Conservation (phyloP, 2,888 invertebrate genomes). For the Strigamia transsilvanica region DNA sequence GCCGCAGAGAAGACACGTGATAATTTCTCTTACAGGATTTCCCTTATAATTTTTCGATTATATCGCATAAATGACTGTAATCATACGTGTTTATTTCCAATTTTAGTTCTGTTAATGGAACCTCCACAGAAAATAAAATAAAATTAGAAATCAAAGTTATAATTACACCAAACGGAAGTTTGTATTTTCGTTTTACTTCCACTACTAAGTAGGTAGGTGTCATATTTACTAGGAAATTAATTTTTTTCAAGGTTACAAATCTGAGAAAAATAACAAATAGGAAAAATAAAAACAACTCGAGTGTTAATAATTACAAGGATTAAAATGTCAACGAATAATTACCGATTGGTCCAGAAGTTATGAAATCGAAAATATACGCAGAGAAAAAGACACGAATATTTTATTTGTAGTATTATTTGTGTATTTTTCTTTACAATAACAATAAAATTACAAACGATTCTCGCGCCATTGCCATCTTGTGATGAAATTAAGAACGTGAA, state of each 20-base stretch:
- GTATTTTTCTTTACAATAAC: too few species aligned
- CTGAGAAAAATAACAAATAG: neutral
- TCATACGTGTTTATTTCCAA: neutral
- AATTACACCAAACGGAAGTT: neutral
- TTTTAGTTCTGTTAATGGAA: neutral
- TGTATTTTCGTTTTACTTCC: neutral
- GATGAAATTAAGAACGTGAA: too few species aligned
- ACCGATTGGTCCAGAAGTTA: too few species aligned
- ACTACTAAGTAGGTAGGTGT: neutral
- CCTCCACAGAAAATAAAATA: neutral
- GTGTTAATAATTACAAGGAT: neutral
- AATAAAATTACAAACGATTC: too few species aligned
- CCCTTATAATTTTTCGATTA: neutral
- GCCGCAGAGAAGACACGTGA: neutral
- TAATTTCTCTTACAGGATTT: neutral
- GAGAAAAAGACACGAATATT: too few species aligned
- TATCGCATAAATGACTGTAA: neutral
- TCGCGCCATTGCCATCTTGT: too few species aligned
- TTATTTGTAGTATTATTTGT: too few species aligned
- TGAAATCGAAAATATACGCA: too few species aligned
- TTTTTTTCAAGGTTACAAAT: neutral
- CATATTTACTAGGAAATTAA: neutral
- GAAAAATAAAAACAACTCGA: neutral
- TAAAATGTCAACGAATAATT: neutral
- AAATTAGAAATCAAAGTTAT: neutral